Evolutionary conservation across 2,797 vertebrate genomes (phyloP).

Genomic region (Furcifer pardalis): DNA sequence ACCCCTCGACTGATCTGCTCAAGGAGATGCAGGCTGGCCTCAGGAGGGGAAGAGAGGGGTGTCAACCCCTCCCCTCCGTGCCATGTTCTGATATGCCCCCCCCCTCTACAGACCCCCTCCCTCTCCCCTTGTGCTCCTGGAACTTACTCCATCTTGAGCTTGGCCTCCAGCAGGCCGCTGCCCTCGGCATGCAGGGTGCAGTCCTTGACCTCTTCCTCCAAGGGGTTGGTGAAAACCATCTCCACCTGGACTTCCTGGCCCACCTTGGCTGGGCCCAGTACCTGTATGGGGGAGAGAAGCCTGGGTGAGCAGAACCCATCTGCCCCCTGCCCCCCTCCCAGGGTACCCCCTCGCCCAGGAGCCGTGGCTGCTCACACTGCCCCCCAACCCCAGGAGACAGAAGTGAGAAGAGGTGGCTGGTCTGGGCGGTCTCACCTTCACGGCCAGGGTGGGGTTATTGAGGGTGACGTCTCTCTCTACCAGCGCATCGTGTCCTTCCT

Average conservation of each 20-base stretch:
- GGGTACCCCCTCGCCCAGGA: no score
- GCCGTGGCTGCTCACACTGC: background rate
- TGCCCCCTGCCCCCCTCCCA: no score
- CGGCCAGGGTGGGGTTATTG: slow-evolving; percentile 72
- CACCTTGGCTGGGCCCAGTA: slow-evolving; percentile 65
- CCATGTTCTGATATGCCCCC: no score
- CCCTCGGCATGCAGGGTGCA: slow-evolving; percentile 76
- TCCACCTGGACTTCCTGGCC: slow-evolving; percentile 65
- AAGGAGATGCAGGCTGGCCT: no score
- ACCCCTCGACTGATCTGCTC: no score
- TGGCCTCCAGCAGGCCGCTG: slow-evolving; percentile 71
- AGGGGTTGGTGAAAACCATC: slow-evolving; percentile 76
- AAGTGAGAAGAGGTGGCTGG: background rate
- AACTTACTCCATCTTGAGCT: slow-evolving; percentile 73
- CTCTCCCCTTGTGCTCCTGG: background rate
- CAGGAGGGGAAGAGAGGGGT: no score
- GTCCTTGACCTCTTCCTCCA: slow-evolving; percentile 59
- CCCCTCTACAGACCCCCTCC: no score
- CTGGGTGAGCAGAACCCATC: background rate
- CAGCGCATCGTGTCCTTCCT: slow-evolving; percentile 66
- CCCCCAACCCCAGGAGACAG: background rate
- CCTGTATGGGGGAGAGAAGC: slow-evolving; percentile 44
- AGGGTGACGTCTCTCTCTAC: slow-evolving; percentile 73
- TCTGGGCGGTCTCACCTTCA: slow-evolving; percentile 71
- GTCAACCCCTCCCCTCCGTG: no score